Evolutionary conservation across 2,888 invertebrate genomes (phyloP), one percentile per base, ranked within the genome.

Genomic region (Cataglyphis albicans): DNA sequence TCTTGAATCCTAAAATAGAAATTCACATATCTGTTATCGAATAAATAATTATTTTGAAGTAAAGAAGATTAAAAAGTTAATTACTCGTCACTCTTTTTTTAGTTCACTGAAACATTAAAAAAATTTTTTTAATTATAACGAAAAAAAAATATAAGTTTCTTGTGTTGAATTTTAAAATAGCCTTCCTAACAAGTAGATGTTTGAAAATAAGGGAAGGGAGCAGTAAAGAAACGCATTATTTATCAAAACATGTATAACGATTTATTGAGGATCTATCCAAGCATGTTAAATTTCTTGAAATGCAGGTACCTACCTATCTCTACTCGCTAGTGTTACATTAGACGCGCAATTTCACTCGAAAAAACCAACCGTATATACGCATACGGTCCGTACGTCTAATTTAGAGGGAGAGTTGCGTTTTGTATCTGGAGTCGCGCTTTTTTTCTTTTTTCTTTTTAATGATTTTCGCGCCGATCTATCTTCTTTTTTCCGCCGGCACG

Each of bases 231-330:
- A 25, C 25, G 44, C 59, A 41, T 61, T 29, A 32, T 80, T 91
- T 93, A 93, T 93, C 93, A 93, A 93, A 93, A 93, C 93, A 93
- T 93, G 93, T 93, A 93, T 93, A 93, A 93, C 93, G 93, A 93
- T 93, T 93, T 93, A 93, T 93, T 93, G 93, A 93, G 92, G 92
- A 93, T 89, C 93, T 93, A 93, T 93, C 87, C 91, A 93, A 93
- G 93, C 93, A 93, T 92, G 92, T 92, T 92, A 92, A 92, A 93
- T 91, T 93, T 92, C 91, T 93, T 91, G 91, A 93, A 92, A 93
- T 92, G 93, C 93, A 93, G 93, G 93, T 93, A 93, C 93, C 93
- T 93, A 93, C 91, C 93, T 93, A 93, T 93, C 92, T 90, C 93
- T 93, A 92, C 91, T 91, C 89, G 86, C 92, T 92, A 92, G 90